Evolutionary conservation across 2,113 vertebrate genomes (phyloP).

Genomic region (Athene cunicularia): DNA sequence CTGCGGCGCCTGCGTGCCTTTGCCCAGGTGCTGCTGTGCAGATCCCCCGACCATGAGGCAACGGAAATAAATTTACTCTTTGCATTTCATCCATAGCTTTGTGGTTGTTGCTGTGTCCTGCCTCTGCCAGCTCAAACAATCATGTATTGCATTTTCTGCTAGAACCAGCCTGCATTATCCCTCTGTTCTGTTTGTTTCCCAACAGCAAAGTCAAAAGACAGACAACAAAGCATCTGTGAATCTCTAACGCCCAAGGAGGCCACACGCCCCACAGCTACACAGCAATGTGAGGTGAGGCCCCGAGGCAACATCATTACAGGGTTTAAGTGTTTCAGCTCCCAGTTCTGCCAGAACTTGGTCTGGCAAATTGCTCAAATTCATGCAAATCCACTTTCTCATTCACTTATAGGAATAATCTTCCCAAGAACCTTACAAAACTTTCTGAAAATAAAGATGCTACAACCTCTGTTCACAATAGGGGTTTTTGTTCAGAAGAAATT

Average conservation of each 20-base stretch:
- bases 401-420: background rate
- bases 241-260: background rate
- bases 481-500: background rate
- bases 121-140: too few relatives aligned
- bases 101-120: too few relatives aligned
- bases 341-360: background rate
- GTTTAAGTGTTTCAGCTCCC: background rate
- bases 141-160: background rate
- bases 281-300: background rate
- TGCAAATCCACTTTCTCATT: background rate
- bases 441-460: background rate
- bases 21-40: too few relatives aligned
- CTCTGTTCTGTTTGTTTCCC: background rate
- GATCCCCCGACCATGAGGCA: too few relatives aligned
- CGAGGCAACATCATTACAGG: background rate
- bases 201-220: background rate
- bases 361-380: background rate
- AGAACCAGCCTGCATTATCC: background rate
- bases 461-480: background rate
- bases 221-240: background rate
- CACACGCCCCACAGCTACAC: background rate
- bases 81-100: too few relatives aligned
- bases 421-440: background rate
- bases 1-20: too few relatives aligned
- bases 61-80: too few relatives aligned